Percentiles rank a stretch among this genome's conserved stretches.
Evolutionary conservation across 1,140 invertebrate genomes (phyloP).

Genomic region (Spodoptera frugiperda): DNA sequence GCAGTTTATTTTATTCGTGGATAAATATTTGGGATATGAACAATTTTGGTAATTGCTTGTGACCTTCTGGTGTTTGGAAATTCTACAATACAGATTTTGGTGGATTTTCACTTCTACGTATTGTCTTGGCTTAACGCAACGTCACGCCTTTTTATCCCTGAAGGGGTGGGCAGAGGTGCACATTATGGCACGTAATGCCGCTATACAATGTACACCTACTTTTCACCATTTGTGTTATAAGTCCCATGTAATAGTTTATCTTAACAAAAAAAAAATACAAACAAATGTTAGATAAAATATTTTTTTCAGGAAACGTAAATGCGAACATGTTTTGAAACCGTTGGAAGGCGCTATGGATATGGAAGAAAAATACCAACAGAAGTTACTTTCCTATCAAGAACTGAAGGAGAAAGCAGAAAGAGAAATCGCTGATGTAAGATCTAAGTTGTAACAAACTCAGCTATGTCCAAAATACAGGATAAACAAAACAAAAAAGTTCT

Average conservation of each 20-base stretch:
- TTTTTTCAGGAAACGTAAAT: slow-evolving; percentile 75
- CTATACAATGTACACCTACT: no score
- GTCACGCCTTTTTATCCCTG: no score
- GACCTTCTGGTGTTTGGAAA: background rate
- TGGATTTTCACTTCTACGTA: no score
- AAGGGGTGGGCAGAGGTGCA: no score
- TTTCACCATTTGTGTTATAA: no score
- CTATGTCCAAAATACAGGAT: slow-evolving; percentile 49
- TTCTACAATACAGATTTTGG: no score
- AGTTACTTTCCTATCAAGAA: slow-evolving; percentile 72
- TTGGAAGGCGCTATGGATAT: slow-evolving; percentile 69
- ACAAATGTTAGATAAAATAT: background rate
- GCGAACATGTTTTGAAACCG: slow-evolving; percentile 78
- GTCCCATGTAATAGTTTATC: no score
- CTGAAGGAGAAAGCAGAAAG: slow-evolving; percentile 73
- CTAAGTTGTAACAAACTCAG: background rate
- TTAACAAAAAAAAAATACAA: background rate
- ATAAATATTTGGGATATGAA: background rate
- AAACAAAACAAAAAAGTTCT: no score
- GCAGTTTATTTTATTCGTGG: background rate
- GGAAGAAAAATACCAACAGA: slow-evolving; percentile 81
- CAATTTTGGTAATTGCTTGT: background rate
- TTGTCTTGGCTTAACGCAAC: no score
- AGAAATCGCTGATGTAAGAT: slow-evolving; percentile 72
- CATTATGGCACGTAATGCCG: no score